phyloP scores from a whole-genome alignment of 1,140 invertebrate species.

The Rhagoletis pomonella region DNA sequence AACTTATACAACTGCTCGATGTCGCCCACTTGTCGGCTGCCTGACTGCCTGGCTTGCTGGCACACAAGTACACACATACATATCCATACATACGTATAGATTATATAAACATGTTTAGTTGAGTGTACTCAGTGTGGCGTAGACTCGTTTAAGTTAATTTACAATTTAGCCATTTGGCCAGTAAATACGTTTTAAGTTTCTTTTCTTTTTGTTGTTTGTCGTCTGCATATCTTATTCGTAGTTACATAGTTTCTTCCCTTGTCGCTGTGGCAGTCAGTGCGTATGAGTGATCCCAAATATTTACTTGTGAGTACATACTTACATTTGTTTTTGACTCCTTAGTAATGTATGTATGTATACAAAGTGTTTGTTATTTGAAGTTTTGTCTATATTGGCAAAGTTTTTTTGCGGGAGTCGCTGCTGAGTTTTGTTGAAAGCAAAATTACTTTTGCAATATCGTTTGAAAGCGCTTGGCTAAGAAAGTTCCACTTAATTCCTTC shows the following conservation, averaged over 20 bases:
- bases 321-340: conserved; percentile 14
- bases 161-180: conserved; percentile 46
- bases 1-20: conserved; percentile 18
- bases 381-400: conserved; percentile 34
- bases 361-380: conserved; percentile 11
- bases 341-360: neutral
- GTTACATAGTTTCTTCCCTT: neutral
- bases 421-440: conserved; percentile 7
- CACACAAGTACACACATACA: neutral
- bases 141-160: conserved; percentile 51
- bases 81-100: neutral
- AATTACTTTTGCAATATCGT: conserved; percentile 28
- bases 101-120: neutral
- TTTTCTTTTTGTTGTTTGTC: neutral
- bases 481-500: neutral
- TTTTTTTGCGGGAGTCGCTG: conserved; percentile 32
- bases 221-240: neutral
- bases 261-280: neutral
- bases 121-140: conserved; percentile 14
- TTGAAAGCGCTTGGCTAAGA: neutral
- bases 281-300: conserved; percentile 39
- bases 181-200: conserved; percentile 35
- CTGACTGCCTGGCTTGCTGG: neutral
- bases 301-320: neutral
- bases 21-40: conserved; percentile 37